Evolutionary conservation across 2,113 vertebrate genomes (phyloP).

Genomic region (Scortum barcoo): DNA sequence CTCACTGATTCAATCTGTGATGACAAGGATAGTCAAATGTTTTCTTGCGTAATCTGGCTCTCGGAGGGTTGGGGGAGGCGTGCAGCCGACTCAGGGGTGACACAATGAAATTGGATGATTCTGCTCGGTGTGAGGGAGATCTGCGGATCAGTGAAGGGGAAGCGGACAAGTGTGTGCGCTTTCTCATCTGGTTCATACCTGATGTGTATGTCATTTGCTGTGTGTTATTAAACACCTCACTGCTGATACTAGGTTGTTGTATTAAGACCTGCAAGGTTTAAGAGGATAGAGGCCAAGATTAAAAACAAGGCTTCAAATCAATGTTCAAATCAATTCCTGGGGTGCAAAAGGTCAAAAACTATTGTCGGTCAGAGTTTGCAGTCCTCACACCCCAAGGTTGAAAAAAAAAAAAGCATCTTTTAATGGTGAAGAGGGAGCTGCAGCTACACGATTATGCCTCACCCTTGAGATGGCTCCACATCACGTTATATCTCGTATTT

Average conservation of each 20-base stretch:
- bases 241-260: neutral
- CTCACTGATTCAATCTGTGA: slow-evolving; percentile 39
- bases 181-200: slow-evolving; percentile 16
- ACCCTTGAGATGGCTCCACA: neutral
- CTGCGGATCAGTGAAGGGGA: slow-evolving; percentile 20
- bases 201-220: neutral
- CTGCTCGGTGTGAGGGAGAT: neutral
- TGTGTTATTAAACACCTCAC: neutral
- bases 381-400: slow-evolving; percentile 16
- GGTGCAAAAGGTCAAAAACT: neutral
- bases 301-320: slow-evolving; percentile 35
- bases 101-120: slow-evolving; percentile 13
- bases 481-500: neutral
- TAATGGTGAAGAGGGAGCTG: slow-evolving; percentile 10
- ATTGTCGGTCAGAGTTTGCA: neutral
- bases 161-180: neutral
- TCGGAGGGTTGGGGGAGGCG: too few relatives aligned
- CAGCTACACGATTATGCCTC: neutral
- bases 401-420: slow-evolving; percentile 27
- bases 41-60: slow-evolving; percentile 45
- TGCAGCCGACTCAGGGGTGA: slow-evolving; percentile 30
- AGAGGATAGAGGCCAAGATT: slow-evolving; percentile 5
- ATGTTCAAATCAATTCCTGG: slow-evolving; percentile 1
- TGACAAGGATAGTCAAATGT: slow-evolving; percentile 42
- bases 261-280: slow-evolving; percentile 14